Base-by-base conservation (phyloP, 1,140 invertebrate genomes). In the Penaeus chinensis region DNA sequence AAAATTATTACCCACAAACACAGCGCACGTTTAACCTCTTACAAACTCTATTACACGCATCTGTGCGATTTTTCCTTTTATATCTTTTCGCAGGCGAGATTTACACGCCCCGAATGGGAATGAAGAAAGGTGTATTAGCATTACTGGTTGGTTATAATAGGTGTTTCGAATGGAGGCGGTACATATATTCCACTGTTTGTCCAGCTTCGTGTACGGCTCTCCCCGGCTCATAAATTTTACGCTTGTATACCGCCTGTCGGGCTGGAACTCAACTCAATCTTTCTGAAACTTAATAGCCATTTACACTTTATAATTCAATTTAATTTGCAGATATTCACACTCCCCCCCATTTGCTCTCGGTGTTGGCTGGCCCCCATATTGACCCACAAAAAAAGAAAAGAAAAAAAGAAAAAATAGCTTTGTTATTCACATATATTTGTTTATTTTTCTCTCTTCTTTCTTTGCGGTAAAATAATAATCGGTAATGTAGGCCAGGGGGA, bases 301-400 rank as follows among this genome's bases (percentile, higher is more conserved):
- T 85, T 89, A 89, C 88, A 85, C 88, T 81, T 85, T 85, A 89
- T 89, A 85, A 89, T 89, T 89, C 88, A 89, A 89, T 89, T 85
- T 77, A 82, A 85, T 89, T 89, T 89, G 88, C 71, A 89, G 83
- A 85, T 82, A 85, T 85, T 85, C 87, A 79, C 76, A 82, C 83
- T 63, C 62, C n/a, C 54, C 54, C 71, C 20, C 37, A 54, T 54
- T 54, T 13, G 54, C 54, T 54, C 54, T 54, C 54, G 54, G 54
- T 54, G 54, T 54, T 54, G 54, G 54, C 54, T 54, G 11, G 54
- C 54, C 54, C 54, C 54, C 54, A 13, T 13, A 54, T 54, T 54
- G 54, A 54, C 54, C 16, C 54, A 54, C 16, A 16, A 54, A 16
- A 54, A 54, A 54, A 54, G 16, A 54, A 42, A 42, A 42, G 37